Evolutionary conservation across 2,113 vertebrate species (phyloP).

Genomic region (Anguilla japonica): DNA sequence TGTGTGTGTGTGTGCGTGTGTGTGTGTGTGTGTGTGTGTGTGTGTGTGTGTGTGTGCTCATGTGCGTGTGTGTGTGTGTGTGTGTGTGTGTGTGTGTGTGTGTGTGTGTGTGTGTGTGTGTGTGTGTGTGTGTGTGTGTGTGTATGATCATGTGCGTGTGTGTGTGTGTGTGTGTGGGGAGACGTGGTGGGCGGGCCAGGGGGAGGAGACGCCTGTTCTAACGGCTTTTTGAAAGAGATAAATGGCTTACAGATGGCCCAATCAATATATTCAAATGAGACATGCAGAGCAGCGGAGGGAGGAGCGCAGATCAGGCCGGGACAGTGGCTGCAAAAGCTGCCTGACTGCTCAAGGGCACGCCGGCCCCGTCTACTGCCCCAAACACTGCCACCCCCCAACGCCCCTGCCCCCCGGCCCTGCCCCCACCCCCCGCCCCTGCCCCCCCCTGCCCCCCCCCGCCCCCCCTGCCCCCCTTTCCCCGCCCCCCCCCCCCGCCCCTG

Average conservation of each 20-base stretch:
- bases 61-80: conserved; percentile 11
- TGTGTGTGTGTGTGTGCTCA: too few relatives aligned
- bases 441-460: not conserved
- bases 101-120: conserved; percentile 10
- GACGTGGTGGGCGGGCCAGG: conserved; percentile 62
- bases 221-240: conserved; percentile 76
- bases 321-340: not conserved
- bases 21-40: conserved; percentile 19
- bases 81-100: conserved; percentile 11
- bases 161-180: conserved; percentile 38
- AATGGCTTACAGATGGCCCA: conserved; percentile 79
- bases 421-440: not conserved
- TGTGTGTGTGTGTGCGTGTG: not conserved
- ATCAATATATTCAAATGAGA: conserved; percentile 81
- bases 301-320: conserved; percentile 13
- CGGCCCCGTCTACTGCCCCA: not conserved
- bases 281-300: conserved; percentile 56
- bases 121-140: conserved; percentile 26
- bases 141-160: conserved; percentile 30
- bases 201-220: conserved; percentile 67
- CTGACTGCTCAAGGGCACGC: not conserved
- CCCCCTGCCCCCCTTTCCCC: not conserved
- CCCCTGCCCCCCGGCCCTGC: not conserved
- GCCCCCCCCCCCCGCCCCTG: not conserved
- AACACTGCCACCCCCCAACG: not conserved